A percentile compares a stretch with the other conserved stretches of the same genome.
These are phyloP conservation scores for Peromyscus polionotus DNA, from an alignment of 2,113 vertebrate species.

Conservation along the genomic window DNA sequence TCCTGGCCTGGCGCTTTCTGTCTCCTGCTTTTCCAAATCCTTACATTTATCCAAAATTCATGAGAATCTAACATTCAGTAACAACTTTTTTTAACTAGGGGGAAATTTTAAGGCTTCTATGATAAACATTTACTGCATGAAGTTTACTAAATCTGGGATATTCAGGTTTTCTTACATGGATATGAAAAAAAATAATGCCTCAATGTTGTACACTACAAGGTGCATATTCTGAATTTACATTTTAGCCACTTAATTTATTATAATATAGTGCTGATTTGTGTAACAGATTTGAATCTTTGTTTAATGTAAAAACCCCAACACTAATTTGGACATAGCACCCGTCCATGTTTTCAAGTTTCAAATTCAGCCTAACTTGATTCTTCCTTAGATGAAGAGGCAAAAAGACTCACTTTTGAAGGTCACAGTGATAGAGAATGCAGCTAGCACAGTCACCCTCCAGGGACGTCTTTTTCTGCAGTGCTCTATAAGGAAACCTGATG, in stretches of 20 bases:
- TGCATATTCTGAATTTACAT: slow-evolving; percentile 67
- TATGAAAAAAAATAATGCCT: slow-evolving; percentile 42
- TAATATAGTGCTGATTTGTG: slow-evolving; percentile 54
- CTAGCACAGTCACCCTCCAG: neutral
- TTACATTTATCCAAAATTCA: slow-evolving; percentile 65
- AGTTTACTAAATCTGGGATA: slow-evolving; percentile 64
- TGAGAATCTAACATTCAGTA: slow-evolving; percentile 66
- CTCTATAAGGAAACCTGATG: neutral
- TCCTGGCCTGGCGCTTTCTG: slow-evolving; percentile 55
- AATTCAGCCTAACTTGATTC: slow-evolving; percentile 51
- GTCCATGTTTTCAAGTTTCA: slow-evolving; percentile 49
- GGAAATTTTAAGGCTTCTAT: slow-evolving; percentile 64
- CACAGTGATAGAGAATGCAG: slow-evolving; percentile 34
- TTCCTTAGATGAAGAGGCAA: slow-evolving; percentile 45
- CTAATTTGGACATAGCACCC: neutral
- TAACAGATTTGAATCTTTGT: slow-evolving; percentile 21
- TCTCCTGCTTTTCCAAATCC: slow-evolving; percentile 43
- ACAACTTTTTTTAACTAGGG: slow-evolving; percentile 64
- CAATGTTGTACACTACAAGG: neutral
- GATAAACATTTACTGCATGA: slow-evolving; percentile 61
- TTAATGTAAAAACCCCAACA: slow-evolving; percentile 72
- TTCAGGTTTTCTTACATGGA: slow-evolving; percentile 71
- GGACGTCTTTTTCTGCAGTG: neutral
- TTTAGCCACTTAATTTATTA: slow-evolving; percentile 51
- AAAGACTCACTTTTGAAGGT: slow-evolving; percentile 49